Conservation (phyloP, 2,888 invertebrate species). For the Himalopsyche tibetana region DNA sequence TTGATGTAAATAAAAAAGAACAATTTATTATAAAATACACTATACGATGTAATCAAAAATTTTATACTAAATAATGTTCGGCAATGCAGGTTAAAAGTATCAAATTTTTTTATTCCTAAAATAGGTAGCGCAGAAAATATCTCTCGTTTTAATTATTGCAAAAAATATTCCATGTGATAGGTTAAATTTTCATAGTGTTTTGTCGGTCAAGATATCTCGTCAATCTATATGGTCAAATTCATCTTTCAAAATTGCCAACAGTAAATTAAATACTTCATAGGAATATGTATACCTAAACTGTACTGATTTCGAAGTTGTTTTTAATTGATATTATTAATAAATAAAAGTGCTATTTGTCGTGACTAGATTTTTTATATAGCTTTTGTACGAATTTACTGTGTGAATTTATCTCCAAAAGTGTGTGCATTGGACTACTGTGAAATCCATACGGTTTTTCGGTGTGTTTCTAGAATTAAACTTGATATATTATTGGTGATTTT, state of each 20-base stretch:
- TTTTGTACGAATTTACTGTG: conserved; percentile 8
- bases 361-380: neutral
- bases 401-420: neutral
- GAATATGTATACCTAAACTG: neutral
- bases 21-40: neutral
- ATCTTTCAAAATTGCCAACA: conserved; percentile 30
- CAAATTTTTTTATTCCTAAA: neutral
- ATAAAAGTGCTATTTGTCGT: neutral
- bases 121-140: neutral
- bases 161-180: neutral
- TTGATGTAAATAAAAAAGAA: neutral
- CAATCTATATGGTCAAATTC: too few species aligned
- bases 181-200: neutral
- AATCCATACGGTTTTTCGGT: neutral
- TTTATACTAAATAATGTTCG: conserved; percentile 17
- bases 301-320: neutral
- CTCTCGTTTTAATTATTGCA: neutral
- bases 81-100: conserved; percentile 35
- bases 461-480: neutral
- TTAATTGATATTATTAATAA: conserved; percentile 1
- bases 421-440: neutral
- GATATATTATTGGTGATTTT: conserved; percentile 10
- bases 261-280: neutral
- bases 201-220: neutral
- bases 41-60: neutral